These are phyloP conservation scores for Darwinula stevensoni DNA, from an alignment of 2,888 invertebrate genomes.

Conservation along the genomic window DNA sequence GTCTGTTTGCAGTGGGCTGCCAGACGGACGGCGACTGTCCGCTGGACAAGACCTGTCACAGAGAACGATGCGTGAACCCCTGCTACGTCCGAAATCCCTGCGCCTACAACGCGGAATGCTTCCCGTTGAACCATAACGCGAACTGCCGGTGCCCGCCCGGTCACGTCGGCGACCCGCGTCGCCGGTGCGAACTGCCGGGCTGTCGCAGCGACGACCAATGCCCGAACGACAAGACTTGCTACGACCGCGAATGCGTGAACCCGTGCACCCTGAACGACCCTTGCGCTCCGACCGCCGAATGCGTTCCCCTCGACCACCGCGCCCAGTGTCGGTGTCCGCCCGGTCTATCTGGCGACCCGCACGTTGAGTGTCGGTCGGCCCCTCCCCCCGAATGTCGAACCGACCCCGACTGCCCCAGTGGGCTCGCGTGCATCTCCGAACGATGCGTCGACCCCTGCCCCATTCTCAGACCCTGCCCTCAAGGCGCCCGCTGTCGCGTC, in stretches of 20 bases:
- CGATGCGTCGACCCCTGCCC: conserved; percentile 57
- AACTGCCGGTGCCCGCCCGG: conserved; percentile 15
- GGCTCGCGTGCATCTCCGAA: conserved; percentile 45
- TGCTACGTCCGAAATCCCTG: conserved; percentile 29
- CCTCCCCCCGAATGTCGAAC: conserved; percentile 25
- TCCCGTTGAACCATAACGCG: conserved; percentile 13
- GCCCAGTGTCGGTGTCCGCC: not conserved
- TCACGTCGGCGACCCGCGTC: conserved; percentile 10
- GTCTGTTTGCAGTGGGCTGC: conserved; percentile 28
- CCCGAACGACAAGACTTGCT: conserved; percentile 32
- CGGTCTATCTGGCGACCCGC: not conserved
- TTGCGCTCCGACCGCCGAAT: conserved; percentile 20
- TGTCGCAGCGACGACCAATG: conserved; percentile 21
- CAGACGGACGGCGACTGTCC: conserved; percentile 10
- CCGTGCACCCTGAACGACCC: conserved; percentile 34
- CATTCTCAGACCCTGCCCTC: conserved; percentile 12
- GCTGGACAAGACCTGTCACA: conserved; percentile 33
- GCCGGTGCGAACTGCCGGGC: conserved; percentile 3
- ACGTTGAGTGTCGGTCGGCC: not conserved
- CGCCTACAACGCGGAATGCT: conserved; percentile 13
- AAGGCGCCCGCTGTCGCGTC: conserved; percentile 1
- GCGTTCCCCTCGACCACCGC: conserved; percentile 6
- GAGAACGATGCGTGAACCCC: conserved; percentile 48
- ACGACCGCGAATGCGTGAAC: conserved; percentile 41
- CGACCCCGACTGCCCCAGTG: conserved; percentile 50